A percentile compares a stretch with the other conserved stretches of the same genome.
These are phyloP conservation scores for Scylla paramamosain DNA, from an alignment of 1,140 invertebrate species.

Conservation along the genomic window DNA sequence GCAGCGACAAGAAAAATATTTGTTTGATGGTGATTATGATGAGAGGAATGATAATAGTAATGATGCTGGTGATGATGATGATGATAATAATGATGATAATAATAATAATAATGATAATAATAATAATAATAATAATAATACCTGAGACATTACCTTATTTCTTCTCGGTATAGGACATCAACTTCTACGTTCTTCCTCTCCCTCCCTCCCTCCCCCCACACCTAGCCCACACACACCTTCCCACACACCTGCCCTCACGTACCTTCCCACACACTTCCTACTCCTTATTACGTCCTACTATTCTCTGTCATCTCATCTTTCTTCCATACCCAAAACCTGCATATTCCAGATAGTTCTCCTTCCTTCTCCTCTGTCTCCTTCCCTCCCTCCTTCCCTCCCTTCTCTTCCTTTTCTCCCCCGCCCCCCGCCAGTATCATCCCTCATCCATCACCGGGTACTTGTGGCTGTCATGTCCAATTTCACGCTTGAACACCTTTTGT, in stretches of 20 bases:
- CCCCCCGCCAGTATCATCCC: background rate
- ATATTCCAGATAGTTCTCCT: too few relatives aligned
- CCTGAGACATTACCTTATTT: background rate
- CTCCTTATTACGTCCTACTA: background rate
- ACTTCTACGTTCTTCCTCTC: background rate
- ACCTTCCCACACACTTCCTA: background rate
- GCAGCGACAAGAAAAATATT: background rate
- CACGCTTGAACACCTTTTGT: conserved; percentile 58
- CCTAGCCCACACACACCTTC: conserved; percentile 3
- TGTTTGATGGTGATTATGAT: too few relatives aligned
- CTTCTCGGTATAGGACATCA: background rate
- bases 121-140: background rate
- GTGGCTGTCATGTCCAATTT: conserved; percentile 46
- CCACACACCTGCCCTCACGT: background rate
- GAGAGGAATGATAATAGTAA: too few relatives aligned
- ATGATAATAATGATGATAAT: background rate
- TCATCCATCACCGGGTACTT: conserved; percentile 48
- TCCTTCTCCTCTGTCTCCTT: background rate
- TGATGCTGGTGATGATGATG: background rate
- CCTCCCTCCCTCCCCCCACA: background rate
- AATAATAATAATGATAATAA: background rate
- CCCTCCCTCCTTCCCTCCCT: too few relatives aligned
- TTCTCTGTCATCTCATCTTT: background rate
- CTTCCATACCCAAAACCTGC: background rate
- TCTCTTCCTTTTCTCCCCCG: too few relatives aligned